Percentiles rank a stretch among this genome's conserved stretches.
Evolutionary conservation across 2,113 vertebrate species (phyloP).

Genomic region (Sinocyclocheilus rhinocerous): DNA sequence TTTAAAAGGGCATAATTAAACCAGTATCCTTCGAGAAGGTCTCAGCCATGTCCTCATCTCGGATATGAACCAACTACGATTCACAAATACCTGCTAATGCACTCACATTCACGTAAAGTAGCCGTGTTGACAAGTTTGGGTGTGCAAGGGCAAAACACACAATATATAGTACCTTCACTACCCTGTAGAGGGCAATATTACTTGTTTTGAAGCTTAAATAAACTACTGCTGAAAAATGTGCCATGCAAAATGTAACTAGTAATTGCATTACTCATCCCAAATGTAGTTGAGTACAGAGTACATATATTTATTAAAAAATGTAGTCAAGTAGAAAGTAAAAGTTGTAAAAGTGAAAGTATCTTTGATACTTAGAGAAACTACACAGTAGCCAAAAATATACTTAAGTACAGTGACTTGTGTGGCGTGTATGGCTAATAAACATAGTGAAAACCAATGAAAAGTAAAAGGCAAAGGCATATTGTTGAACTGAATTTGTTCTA

Average conservation of each 20-base stretch:
- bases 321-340: neutral
- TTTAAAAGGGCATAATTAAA: too few relatives aligned
- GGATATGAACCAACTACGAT: too few relatives aligned
- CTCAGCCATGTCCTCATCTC: too few relatives aligned
- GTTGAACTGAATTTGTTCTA: too few relatives aligned
- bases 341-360: neutral
- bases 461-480: too few relatives aligned
- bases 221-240: neutral
- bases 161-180: neutral
- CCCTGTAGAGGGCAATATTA: neutral
- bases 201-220: neutral
- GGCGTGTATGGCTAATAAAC: too few relatives aligned
- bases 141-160: neutral
- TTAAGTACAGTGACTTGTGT: neutral
- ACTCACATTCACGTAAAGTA: too few relatives aligned
- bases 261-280: neutral
- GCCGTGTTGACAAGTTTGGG: neutral
- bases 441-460: too few relatives aligned
- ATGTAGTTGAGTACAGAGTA: neutral
- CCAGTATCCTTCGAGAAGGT: too few relatives aligned
- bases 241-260: neutral
- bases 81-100: too few relatives aligned
- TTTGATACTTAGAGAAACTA: neutral
- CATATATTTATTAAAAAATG: neutral
- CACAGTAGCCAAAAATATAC: neutral